Conservation (phyloP, 2,113 vertebrate species). For the Apteryx mantelli region DNA sequence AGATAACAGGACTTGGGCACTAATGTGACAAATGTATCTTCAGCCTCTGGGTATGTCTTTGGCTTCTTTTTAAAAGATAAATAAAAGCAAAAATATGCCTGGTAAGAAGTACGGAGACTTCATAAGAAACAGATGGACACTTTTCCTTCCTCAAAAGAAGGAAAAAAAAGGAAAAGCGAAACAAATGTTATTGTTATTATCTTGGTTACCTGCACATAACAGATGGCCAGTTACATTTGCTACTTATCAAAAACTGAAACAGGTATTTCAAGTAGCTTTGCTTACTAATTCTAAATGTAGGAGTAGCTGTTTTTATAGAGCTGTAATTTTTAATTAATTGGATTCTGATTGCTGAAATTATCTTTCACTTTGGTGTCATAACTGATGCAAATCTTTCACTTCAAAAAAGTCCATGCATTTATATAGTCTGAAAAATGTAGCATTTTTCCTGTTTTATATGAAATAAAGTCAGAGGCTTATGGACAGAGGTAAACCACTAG, state of each 20-base stretch:
- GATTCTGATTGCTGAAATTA: constrained; percentile 53
- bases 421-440: constrained; percentile 20
- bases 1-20: neutral
- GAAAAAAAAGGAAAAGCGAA: neutral
- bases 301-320: constrained; percentile 38
- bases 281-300: constrained; percentile 23
- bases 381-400: constrained; percentile 44
- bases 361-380: constrained; percentile 50
- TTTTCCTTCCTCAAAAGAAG: neutral
- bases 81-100: neutral
- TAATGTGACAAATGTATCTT: neutral
- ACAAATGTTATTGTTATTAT: neutral
- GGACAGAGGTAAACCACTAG: constrained; percentile 24
- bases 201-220: constrained; percentile 28
- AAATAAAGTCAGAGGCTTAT: constrained; percentile 32
- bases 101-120: neutral
- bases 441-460: constrained; percentile 26
- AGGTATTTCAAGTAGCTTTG: constrained; percentile 28
- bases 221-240: constrained; percentile 34
- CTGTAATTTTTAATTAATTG: constrained; percentile 66
- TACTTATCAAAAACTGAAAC: neutral
- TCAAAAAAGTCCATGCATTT: constrained; percentile 62
- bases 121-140: constrained; percentile 36
- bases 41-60: neutral
- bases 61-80: neutral